Evolutionary conservation across 2,113 vertebrate genomes (phyloP), one percentile per base, ranked within the genome.

Genomic region (Toxostoma redivivum): DNA sequence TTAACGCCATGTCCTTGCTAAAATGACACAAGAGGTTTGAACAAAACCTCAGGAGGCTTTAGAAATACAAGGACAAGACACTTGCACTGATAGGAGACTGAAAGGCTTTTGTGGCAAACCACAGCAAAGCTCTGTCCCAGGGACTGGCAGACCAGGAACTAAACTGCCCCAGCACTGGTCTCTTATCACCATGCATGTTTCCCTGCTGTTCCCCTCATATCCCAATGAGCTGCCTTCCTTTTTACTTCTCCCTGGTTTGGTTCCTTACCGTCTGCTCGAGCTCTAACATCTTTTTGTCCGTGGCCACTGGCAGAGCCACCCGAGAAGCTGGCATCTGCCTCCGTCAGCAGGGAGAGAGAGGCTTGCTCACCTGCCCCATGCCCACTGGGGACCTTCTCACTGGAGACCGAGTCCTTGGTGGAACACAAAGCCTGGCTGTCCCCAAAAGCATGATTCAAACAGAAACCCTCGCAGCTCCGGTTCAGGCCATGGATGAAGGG

Each of bases 401-500:
- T 88, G 92, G 95, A 66, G 58, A 35, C 56, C 0, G 66, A 70
- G 62, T 42, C 91, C 92, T 96, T 97, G 90, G 86, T 67, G 73
- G 95, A 56, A 42, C 73, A 81, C 56, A 95, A 78, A 53, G 92
- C 45, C 38, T 88, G 94, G 48, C 65, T 88, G 7, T 95, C 94
- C 31, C 89, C 88, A 77, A 85, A 96, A 38, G 83, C 27, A 8
- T 94, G 96, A 70, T 97, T 97, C 66, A 97, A 90, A 83, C 97
- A 97, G 94, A 97, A 92, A n/a, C 97, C 96, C 74, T 97, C 95
- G 1, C 97, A 98, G 92, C 98, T 98, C 30, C 97, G 97, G 92
- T 98, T 98, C 96, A 98, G 97, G 92, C 98, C 97, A 12, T 97
- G 98, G 37, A 96, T 81, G 25, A 98, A 97, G 20, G 98, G 97